Conservation (phyloP, 2,797 vertebrate genomes). For the Taenioides sp. region DNA sequence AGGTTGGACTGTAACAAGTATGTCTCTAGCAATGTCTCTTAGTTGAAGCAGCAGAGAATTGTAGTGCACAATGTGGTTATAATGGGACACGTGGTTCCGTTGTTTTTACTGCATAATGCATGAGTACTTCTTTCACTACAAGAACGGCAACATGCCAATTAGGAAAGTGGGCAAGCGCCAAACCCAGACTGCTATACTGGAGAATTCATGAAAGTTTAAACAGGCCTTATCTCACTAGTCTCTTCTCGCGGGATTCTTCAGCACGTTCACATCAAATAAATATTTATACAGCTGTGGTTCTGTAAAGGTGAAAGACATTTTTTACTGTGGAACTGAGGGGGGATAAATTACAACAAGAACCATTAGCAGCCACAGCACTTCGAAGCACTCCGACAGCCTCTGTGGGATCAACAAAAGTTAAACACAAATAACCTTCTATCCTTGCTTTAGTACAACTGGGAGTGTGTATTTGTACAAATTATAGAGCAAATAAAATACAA, state of each 20-base stretch:
- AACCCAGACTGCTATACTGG: conserved; percentile 58
- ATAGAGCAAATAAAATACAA: not conserved
- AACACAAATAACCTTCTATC: conserved; percentile 32
- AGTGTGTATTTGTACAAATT: conserved; percentile 7
- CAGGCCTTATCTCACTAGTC: conserved; percentile 55
- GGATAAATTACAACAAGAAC: conserved; percentile 37
- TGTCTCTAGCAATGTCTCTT: conserved; percentile 61
- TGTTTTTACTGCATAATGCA: conserved; percentile 82
- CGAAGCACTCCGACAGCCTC: conserved; percentile 22
- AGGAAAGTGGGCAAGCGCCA: conserved; percentile 65
- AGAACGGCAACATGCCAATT: conserved; percentile 76
- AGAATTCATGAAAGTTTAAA: conserved; percentile 78
- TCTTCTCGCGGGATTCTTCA: conserved; percentile 35
- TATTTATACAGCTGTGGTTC: conserved; percentile 66
- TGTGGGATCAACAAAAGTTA: conserved; percentile 22
- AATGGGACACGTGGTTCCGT: conserved; percentile 69
- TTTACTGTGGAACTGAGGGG: conserved; percentile 45
- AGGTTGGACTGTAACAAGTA: conserved; percentile 61
- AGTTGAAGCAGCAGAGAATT: conserved; percentile 56
- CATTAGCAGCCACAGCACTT: conserved; percentile 19
- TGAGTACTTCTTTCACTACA: conserved; percentile 61
- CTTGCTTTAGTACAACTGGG: conserved; percentile 12
- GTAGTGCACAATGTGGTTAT: conserved; percentile 70
- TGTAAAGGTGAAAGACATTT: conserved; percentile 53
- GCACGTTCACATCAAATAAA: conserved; percentile 62